Percentiles rank a stretch among this genome's conserved stretches.
phyloP scores from a whole-genome alignment of 2,888 invertebrate genomes.

The Phlogophora meticulosa region DNA sequence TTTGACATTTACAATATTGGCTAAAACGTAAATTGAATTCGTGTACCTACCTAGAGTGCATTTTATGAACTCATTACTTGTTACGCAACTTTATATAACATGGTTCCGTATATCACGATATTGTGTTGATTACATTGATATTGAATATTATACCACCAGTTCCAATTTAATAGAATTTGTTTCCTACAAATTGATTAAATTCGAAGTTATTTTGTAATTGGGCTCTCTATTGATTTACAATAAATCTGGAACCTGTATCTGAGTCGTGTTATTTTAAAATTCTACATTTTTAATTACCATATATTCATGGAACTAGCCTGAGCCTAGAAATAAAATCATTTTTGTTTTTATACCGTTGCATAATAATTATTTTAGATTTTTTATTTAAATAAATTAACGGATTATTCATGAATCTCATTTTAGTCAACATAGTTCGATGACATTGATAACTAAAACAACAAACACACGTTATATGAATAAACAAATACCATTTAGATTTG shows the following conservation, averaged over 20 bases:
- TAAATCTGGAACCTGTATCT: not conserved
- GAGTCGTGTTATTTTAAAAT: not conserved
- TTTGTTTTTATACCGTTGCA: not conserved
- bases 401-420: not conserved
- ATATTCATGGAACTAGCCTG: not conserved
- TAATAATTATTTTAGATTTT: not conserved
- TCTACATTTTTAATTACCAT: not conserved
- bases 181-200: conserved; percentile 7
- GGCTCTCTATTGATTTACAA: not conserved
- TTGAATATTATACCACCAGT: conserved; percentile 39
- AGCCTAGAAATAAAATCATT: not conserved
- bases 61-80: conserved; percentile 50
- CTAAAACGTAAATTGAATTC: conserved; percentile 56
- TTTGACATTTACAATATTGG: conserved; percentile 39
- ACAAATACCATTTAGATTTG: conserved; percentile 15
- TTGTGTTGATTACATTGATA: conserved; percentile 50
- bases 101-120: conserved; percentile 47
- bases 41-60: conserved; percentile 27
- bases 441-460: not conserved
- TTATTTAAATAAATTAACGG: not conserved
- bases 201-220: not conserved
- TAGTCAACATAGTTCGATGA: not conserved
- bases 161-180: conserved; percentile 10
- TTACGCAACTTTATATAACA: conserved; percentile 54
- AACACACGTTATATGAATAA: conserved; percentile 10